A percentile compares a stretch with the other conserved stretches of the same genome.
These are phyloP conservation scores for Cepaea nemoralis DNA, from an alignment of 1,140 invertebrate species.

Conservation along the genomic window DNA sequence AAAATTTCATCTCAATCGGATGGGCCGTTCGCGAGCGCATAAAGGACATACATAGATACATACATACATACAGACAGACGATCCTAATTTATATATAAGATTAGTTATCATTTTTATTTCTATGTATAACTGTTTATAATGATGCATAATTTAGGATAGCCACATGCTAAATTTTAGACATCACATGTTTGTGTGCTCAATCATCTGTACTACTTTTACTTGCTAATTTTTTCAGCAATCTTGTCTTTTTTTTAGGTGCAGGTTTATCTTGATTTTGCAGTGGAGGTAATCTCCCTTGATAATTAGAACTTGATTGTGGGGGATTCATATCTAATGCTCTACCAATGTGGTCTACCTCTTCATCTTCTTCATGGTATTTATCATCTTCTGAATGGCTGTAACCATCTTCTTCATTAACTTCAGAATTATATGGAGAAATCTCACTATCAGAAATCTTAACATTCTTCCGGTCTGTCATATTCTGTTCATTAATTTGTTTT, in stretches of 20 bases:
- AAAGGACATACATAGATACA: too few relatives aligned
- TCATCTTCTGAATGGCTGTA: not conserved
- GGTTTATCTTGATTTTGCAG: constrained; percentile 33
- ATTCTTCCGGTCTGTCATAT: constrained; percentile 5
- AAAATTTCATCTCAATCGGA: too few relatives aligned
- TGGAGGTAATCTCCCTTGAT: constrained; percentile 42
- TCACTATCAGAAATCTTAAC: not conserved
- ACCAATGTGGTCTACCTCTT: constrained; percentile 39
- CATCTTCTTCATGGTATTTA: constrained; percentile 38
- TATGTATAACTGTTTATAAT: too few relatives aligned
- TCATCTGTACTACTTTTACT: constrained; percentile 39
- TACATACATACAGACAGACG: too few relatives aligned
- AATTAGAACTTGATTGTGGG: constrained; percentile 14
- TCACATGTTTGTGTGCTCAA: not conserved
- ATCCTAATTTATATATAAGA: too few relatives aligned
- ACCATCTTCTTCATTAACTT: constrained; percentile 33
- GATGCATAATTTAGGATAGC: too few relatives aligned
- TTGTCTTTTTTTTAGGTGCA: constrained; percentile 50
- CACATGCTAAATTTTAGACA: too few relatives aligned
- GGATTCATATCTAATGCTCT: constrained; percentile 27
- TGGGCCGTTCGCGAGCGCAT: too few relatives aligned
- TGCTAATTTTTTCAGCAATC: constrained; percentile 51
- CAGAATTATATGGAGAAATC: not conserved
- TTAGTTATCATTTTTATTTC: too few relatives aligned
- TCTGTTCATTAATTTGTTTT: not conserved